These are phyloP conservation scores for Falco rusticolus DNA, from an alignment of 2,797 vertebrate genomes.

Conservation along the genomic window DNA sequence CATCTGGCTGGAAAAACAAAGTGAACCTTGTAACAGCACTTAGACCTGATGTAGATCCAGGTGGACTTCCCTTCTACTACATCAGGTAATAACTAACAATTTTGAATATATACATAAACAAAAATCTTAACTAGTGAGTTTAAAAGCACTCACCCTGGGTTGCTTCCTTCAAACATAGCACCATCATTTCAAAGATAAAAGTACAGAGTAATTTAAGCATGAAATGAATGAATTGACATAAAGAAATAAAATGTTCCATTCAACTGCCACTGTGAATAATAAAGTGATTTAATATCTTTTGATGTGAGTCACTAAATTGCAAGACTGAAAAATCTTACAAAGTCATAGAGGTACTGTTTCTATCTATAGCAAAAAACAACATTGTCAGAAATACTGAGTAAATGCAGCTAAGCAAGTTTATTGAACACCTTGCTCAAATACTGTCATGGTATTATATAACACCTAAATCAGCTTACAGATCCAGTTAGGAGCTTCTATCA, in stretches of 20 bases:
- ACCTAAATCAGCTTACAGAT: not conserved
- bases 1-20: not conserved
- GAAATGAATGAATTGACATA: conserved; percentile 36
- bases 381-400: not conserved
- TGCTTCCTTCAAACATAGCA: not conserved
- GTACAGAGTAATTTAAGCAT: conserved; percentile 19
- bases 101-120: not conserved
- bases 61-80: not conserved
- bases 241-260: conserved; percentile 46
- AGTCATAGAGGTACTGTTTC: not conserved
- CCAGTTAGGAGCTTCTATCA: not conserved
- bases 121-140: not conserved
- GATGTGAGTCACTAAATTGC: not conserved
- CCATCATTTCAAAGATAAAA: conserved; percentile 13
- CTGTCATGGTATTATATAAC: not conserved
- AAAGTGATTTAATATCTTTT: conserved; percentile 32
- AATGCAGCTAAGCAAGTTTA: not conserved
- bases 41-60: not conserved
- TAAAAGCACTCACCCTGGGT: not conserved
- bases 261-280: conserved; percentile 22
- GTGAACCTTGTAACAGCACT: not conserved
- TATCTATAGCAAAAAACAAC: not conserved
- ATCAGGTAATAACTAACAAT: not conserved
- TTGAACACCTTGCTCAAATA: not conserved
- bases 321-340: not conserved